Evolutionary conservation across 1,140 invertebrate species (phyloP).

Genomic region (Drosophila fuyamai): DNA sequence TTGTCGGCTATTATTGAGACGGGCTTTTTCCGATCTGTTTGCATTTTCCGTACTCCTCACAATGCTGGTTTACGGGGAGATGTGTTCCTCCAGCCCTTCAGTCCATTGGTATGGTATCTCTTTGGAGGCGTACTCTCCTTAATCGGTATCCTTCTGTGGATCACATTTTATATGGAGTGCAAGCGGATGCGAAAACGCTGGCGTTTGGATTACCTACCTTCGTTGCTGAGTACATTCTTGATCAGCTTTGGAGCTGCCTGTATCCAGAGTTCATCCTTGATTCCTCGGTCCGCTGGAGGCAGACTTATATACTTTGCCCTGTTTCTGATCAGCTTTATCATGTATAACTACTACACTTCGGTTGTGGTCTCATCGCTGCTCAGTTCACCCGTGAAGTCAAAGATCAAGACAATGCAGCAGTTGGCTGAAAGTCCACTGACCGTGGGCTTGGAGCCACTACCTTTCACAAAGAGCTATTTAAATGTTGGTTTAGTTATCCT

Average conservation of each 20-base stretch:
- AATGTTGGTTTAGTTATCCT: conserved; percentile 54
- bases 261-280: conserved; percentile 67
- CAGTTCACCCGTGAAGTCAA: conserved; percentile 72
- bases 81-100: conserved; percentile 75
- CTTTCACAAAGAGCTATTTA: conserved; percentile 71
- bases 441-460: conserved; percentile 69
- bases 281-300: conserved; percentile 68
- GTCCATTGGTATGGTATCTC: conserved; percentile 62
- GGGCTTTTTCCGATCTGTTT: conserved; percentile 65
- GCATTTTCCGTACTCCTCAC: conserved; percentile 78
- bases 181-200: conserved; percentile 34
- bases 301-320: conserved; percentile 67
- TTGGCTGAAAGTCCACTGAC: conserved; percentile 73
- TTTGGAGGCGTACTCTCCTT: conserved; percentile 52
- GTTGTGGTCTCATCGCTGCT: conserved; percentile 77
- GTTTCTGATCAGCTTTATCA: conserved; percentile 71
- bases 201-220: conserved; percentile 60
- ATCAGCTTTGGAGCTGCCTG: conserved; percentile 76
- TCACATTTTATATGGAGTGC: conserved; percentile 64
- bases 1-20: conserved; percentile 62
- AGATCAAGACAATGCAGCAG: conserved; percentile 70
- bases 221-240: conserved; percentile 58
- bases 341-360: conserved; percentile 83
- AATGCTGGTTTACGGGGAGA: conserved; percentile 66
- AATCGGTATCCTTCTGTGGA: conserved; percentile 62